These are phyloP conservation scores for Plotosus lineatus DNA, from an alignment of 2,113 vertebrate species.

Conservation along the genomic window DNA sequence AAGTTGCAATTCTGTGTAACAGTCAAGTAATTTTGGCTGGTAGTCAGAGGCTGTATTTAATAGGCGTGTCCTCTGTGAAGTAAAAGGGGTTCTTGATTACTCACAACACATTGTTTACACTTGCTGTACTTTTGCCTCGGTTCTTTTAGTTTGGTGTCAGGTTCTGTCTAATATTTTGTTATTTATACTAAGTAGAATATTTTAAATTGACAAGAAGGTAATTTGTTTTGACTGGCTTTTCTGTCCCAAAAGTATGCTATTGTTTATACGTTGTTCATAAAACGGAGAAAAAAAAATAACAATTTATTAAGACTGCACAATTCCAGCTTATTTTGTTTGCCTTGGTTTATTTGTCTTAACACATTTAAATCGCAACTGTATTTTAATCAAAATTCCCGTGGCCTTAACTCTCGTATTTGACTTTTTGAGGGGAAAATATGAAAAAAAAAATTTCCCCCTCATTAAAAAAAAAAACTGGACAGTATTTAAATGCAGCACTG, in stretches of 20 bases:
- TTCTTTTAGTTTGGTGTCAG: conserved; percentile 5
- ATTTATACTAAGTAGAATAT: conserved; percentile 15
- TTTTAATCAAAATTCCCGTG: not conserved
- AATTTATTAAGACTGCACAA: not conserved
- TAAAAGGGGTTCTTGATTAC: not conserved
- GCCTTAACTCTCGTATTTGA: not conserved
- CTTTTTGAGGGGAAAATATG: too few relatives aligned
- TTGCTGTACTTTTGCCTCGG: not conserved
- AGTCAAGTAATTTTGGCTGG: not conserved
- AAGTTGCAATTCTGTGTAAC: not conserved
- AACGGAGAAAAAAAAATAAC: not conserved
- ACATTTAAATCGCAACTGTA: not conserved
- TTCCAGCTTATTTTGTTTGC: not conserved
- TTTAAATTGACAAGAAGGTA: not conserved
- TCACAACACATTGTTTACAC: conserved; percentile 41
- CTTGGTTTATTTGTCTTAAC: not conserved
- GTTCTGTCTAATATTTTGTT: conserved; percentile 32
- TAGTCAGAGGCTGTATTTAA: not conserved
- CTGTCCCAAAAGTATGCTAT: not conserved
- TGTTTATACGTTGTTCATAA: not conserved
- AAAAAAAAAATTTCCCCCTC: not conserved
- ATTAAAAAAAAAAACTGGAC: not conserved
- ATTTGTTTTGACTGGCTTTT: not conserved
- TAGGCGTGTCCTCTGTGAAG: not conserved
- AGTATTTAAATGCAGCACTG: not conserved